phyloP scores from a whole-genome alignment of 1,140 invertebrate genomes.

The Drosophila nasuta region DNA sequence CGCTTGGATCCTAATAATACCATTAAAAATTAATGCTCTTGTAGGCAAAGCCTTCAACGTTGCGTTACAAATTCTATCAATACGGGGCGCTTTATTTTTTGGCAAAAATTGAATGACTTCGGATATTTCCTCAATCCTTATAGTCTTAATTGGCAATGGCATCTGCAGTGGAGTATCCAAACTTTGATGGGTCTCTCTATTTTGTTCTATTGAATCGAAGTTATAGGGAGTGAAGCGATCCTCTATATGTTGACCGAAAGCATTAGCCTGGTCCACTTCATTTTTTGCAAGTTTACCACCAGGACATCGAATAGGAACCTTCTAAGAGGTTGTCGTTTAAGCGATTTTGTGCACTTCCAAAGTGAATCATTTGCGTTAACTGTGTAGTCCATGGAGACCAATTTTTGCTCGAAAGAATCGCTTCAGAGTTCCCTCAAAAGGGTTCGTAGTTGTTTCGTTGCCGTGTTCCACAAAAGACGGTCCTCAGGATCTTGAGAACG shows the following conservation, averaged over 20 bases:
- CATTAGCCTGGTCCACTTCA: constrained; percentile 1
- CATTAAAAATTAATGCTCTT: no score
- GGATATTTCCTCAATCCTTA: no score
- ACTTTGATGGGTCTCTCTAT: not conserved
- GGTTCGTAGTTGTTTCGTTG: constrained; percentile 5
- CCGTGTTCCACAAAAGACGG: constrained; percentile 19
- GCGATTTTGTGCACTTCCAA: constrained; percentile 26
- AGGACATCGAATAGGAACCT: constrained; percentile 1
- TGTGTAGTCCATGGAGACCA: constrained; percentile 37
- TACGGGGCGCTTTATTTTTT: no score
- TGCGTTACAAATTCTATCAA: no score
- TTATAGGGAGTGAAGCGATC: constrained; percentile 1
- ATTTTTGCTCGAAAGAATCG: constrained; percentile 40
- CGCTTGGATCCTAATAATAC: no score
- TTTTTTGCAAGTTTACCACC: not conserved
- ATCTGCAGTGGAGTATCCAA: no score
- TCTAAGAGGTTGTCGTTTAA: constrained; percentile 25
- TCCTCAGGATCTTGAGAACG: constrained; percentile 19
- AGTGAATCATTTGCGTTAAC: constrained; percentile 32
- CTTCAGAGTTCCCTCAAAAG: constrained; percentile 25
- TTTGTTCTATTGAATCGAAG: not conserved
- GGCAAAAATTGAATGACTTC: no score
- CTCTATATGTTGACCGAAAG: not conserved
- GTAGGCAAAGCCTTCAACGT: no score
- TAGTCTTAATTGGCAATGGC: no score